Percentiles rank a stretch among this genome's conserved stretches.
These are phyloP conservation scores for Hybognathus amarus DNA, from an alignment of 2,797 vertebrate genomes.

Conservation along the genomic window DNA sequence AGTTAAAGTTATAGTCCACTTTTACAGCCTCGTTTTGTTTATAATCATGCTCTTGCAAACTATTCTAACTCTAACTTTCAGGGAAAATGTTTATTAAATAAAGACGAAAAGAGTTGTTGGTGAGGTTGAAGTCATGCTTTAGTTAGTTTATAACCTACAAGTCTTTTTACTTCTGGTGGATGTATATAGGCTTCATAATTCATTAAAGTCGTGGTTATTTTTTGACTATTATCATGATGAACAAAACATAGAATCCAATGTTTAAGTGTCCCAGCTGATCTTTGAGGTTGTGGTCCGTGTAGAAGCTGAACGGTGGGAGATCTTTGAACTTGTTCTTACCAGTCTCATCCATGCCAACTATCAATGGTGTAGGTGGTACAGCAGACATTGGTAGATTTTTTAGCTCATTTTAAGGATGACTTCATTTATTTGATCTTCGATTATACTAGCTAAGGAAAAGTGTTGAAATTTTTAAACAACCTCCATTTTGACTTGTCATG, in stretches of 20 bases:
- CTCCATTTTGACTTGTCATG: neutral
- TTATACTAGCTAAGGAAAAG: neutral
- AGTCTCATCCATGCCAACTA: neutral
- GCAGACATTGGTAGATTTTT: neutral
- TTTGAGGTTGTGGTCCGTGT: neutral
- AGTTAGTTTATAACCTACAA: neutral
- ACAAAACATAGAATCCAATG: neutral
- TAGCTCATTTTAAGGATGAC: neutral
- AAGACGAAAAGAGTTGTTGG: neutral
- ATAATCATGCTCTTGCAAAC: neutral
- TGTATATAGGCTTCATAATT: neutral
- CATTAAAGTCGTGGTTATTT: neutral
- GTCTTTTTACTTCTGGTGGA: neutral
- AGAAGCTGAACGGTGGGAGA: neutral
- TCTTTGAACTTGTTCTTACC: conserved; percentile 15
- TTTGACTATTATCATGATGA: neutral
- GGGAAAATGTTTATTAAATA: neutral
- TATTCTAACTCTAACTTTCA: neutral
- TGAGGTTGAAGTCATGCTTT: neutral
- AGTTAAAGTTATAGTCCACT: neutral
- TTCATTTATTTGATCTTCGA: conserved; percentile 8
- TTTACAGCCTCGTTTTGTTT: neutral
- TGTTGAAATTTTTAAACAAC: neutral
- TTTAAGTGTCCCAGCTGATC: neutral
- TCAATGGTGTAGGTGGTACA: neutral